Conservation (phyloP, 64 coral and sea anemone genomes). For the Hydrozoanthus tunicans region DNA sequence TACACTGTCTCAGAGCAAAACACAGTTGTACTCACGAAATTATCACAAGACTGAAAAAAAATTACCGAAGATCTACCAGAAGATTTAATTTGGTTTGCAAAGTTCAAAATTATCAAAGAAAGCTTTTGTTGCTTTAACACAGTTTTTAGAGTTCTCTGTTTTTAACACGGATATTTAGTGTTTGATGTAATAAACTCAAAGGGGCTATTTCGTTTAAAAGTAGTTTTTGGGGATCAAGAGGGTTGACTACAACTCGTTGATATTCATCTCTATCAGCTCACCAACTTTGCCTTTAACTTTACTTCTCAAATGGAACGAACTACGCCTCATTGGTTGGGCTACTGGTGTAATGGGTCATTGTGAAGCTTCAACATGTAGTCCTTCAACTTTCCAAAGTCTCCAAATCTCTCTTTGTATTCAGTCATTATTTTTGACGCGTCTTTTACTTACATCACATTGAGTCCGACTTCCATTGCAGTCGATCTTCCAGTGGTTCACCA, state of each 20-base stretch:
- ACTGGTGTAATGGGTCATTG: conserved; percentile 37
- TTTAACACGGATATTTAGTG: too few species aligned
- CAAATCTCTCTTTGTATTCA: conserved; percentile 46
- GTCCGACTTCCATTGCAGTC: conserved; percentile 7
- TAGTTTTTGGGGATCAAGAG: too few species aligned
- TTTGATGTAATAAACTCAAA: too few species aligned
- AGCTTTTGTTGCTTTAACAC: too few species aligned
- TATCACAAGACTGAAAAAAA: too few species aligned
- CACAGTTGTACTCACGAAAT: too few species aligned
- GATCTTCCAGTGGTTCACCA: conserved; percentile 21
- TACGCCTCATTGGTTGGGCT: conserved; percentile 37
- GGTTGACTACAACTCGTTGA: neutral
- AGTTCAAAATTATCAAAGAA: too few species aligned
- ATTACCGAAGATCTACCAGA: too few species aligned
- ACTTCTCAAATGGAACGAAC: conserved; percentile 46
- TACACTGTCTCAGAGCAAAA: too few species aligned
- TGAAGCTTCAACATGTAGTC: conserved; percentile 32
- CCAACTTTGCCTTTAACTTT: conserved; percentile 55
- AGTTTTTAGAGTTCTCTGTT: too few species aligned
- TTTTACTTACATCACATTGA: conserved; percentile 3
- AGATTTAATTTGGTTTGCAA: too few species aligned
- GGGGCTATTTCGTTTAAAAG: too few species aligned
- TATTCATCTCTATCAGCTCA: conserved; percentile 5
- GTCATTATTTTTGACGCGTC: neutral
- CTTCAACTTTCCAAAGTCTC: conserved; percentile 54